Conservation (phyloP, 2,797 vertebrate genomes). For the Champsocephalus gunnari region DNA sequence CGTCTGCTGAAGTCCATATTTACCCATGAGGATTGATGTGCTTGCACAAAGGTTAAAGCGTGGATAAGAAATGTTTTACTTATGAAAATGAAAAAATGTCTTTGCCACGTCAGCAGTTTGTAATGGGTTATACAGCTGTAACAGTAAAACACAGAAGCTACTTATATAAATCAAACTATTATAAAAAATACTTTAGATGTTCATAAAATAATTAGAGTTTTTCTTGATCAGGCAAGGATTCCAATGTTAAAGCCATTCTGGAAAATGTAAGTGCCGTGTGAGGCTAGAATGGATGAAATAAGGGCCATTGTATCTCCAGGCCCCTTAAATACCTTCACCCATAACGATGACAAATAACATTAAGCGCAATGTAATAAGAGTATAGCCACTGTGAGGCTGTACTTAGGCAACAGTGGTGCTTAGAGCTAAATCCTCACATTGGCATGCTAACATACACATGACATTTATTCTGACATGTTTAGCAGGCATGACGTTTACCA, state of each 20-base stretch:
- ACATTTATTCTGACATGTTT: background rate
- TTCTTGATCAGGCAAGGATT: constrained; percentile 23
- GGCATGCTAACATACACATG: background rate
- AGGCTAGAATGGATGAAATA: constrained; percentile 8
- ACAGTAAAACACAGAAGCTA: constrained; percentile 59
- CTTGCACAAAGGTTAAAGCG: constrained; percentile 57
- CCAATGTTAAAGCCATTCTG: constrained; percentile 26
- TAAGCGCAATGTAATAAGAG: background rate
- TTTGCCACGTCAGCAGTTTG: constrained; percentile 62
- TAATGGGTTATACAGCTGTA: constrained; percentile 50
- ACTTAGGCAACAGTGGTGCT: background rate
- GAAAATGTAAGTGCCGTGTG: constrained; percentile 4
- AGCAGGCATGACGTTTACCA: background rate
- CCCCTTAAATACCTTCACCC: background rate
- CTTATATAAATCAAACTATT: constrained; percentile 61
- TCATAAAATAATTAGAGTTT: constrained; percentile 51
- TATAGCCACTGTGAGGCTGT: background rate
- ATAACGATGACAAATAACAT: background rate
- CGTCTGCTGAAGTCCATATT: constrained; percentile 64
- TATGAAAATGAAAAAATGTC: constrained; percentile 58
- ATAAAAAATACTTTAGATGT: constrained; percentile 61
- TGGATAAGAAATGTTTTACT: constrained; percentile 45
- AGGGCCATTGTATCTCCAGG: background rate
- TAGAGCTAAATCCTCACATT: background rate
- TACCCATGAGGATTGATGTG: constrained; percentile 57